Evolutionary conservation across 2,797 vertebrate genomes (phyloP).

Genomic region (Oceanodroma leucorhoa): DNA sequence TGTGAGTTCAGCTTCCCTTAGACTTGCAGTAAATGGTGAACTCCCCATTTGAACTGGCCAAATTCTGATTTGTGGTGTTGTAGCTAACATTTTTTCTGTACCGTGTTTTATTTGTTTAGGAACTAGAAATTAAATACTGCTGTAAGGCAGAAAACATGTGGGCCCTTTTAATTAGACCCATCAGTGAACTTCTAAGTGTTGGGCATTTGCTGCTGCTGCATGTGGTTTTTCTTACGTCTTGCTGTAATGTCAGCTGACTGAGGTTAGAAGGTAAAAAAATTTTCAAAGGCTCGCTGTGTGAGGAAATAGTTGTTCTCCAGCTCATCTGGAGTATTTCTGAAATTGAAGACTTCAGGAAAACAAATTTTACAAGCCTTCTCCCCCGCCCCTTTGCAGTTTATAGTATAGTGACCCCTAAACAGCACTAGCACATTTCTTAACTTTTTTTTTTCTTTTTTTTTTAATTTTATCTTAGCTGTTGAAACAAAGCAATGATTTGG

Average conservation of each 20-base stretch:
- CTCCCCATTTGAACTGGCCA: not conserved
- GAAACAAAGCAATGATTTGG: not conserved
- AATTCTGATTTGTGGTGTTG: not conserved
- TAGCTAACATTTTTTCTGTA: not conserved
- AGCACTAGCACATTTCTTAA: not conserved
- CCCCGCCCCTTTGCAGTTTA: not conserved
- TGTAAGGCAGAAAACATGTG: constrained; percentile 21
- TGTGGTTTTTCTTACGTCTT: constrained; percentile 9
- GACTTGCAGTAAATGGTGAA: not conserved
- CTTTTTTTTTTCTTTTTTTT: too few species aligned
- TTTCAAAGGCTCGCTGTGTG: not conserved
- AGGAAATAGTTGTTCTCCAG: not conserved
- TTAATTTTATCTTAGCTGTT: not conserved
- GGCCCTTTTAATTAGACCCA: not conserved
- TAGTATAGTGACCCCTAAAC: not conserved
- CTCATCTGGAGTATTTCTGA: constrained; percentile 1
- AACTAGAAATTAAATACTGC: constrained; percentile 11
- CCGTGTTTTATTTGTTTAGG: not conserved
- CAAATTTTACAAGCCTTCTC: not conserved
- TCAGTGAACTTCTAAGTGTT: not conserved
- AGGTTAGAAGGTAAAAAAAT: not conserved
- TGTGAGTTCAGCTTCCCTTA: not conserved
- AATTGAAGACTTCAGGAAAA: not conserved
- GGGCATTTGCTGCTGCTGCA: not conserved
- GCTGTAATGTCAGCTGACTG: constrained; percentile 29